Conservation (phyloP, 2,888 invertebrate species). For the Drosophila kokeensis region DNA sequence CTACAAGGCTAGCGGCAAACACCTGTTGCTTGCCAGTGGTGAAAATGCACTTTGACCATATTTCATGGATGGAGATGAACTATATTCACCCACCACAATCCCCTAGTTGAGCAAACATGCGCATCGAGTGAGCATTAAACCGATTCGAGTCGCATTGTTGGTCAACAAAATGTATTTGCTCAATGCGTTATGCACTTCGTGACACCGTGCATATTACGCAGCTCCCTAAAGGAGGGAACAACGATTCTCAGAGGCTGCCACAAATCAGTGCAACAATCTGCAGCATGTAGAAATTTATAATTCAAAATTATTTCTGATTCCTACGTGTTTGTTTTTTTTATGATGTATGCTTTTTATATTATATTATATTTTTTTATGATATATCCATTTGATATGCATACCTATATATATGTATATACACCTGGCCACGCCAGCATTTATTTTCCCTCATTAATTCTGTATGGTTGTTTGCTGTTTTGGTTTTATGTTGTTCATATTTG, state of each 20-base stretch:
- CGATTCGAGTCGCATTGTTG: slow-evolving; percentile 43
- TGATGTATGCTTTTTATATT: not conserved
- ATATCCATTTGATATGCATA: no score
- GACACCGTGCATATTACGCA: slow-evolving; percentile 22
- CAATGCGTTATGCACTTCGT: slow-evolving; percentile 63
- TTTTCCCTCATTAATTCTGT: not conserved
- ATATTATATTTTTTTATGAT: not conserved
- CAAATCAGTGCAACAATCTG: slow-evolving; percentile 19
- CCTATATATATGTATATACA: not conserved
- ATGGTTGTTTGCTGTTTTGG: slow-evolving; percentile 1
- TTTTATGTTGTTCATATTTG: slow-evolving; percentile 1
- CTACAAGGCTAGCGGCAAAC: slow-evolving; percentile 44
- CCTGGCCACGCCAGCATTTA: slow-evolving; percentile 2
- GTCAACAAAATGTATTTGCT: slow-evolving; percentile 62
- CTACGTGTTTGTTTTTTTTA: not conserved
- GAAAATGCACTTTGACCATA: slow-evolving; percentile 8
- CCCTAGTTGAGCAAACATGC: slow-evolving; percentile 31
- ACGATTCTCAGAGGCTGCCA: not conserved
- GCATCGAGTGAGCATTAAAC: slow-evolving; percentile 34
- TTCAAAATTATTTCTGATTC: not conserved
- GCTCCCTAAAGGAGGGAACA: slow-evolving; percentile 4
- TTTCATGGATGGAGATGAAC: not conserved
- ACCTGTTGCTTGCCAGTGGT: slow-evolving; percentile 58
- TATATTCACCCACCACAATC: not conserved
- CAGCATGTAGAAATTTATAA: not conserved